Evolutionary conservation across 2,797 vertebrate genomes (phyloP), one percentile per base, ranked within the genome.

Genomic region (Propithecus perrieri): DNA sequence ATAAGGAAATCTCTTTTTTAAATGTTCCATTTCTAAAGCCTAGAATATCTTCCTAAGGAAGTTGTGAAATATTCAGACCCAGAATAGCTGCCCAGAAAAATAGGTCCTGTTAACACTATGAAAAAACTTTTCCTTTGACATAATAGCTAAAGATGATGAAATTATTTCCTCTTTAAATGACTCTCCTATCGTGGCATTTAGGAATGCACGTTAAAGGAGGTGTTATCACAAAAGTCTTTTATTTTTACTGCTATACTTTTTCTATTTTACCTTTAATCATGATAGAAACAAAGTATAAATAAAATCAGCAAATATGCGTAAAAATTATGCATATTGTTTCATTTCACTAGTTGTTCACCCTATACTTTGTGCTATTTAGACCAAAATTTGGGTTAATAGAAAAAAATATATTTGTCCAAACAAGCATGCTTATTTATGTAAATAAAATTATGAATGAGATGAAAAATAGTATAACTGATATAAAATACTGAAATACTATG

Each of bases 11-110:
- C 59, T 85, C 43, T 91, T 85, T 85, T 61, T 35, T 13, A 65
- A 87, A 75, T 55, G 46, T 85, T 46, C 50, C 17, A 76, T 96
- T 91, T 92, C 50, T 87, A 90, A 88, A 90, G 48, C 63, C 84
- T 84, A 94, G 96, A 89, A 46, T 97, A 91, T 81, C 69, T 96
- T 72, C 72, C 63, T 95, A 26, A 38, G n/a, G 24, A 93, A 61
- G 61, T 24, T 94, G 50, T 94, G 71, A 96, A 87, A 91, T 79
- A 95, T 57, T 97, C 87, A 84, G 69, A 97, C 96, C n/a, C 92
- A 69, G 87, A 97, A 92, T 94, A 89, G 46, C 28, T n/a, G 26
- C 79, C 12, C 55, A 55, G 43, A 88, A 94, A 95, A 96, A 92
- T 81, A 97, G 94, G 76, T 97, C 78, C 48, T 96, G 4, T 48